Base-by-base conservation (phyloP, 2,113 vertebrate genomes). In the Chloropsis cyanopogon region DNA sequence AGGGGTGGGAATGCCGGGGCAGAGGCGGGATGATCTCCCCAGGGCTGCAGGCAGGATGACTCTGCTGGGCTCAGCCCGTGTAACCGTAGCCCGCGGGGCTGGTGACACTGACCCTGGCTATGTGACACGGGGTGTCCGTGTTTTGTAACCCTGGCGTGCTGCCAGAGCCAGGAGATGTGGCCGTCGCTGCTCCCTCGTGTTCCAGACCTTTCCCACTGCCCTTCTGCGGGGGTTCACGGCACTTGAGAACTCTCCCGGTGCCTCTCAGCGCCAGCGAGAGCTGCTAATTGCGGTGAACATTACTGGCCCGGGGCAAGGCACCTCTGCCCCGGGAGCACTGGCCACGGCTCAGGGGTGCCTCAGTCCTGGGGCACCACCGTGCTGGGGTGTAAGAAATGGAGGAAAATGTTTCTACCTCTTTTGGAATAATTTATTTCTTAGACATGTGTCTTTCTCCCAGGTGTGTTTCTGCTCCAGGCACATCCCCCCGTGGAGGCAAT, bases 351-450 rank as follows among this genome's bases (percentile, higher is more conserved):
- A n/a, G 41, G 47, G 22, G 4, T 13, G 42, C n/a, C 41, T 15
- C 4, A 0, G 18, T 60, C 47, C 54, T 33, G 4, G 23, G 46
- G 17, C 47, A 46, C 33, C 7, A 1, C 63, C 4, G 0, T 14
- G 11, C 39, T 10, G 39, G 39, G 13, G 4, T 11, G 47, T 33
- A 13, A 59, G 69, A 12, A 66, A 39, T 0, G 1, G 10, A 87
- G 31, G n/a, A 10, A 22, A 9, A 29, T 18, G 44, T 11, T 71
- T 65, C 60, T 23, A 9, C 29, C 19, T 39, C 1, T 11, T 82
- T 47, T 19, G 12, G 56, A 81, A 61, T 57, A 2, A 69, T 56
- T 61, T 28, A 19, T 92, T 91, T 72, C 54, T 61, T 29, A 7
- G 4, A 8, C 8, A 1, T 9, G 31, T 37, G 31, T 5, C 50